These are phyloP conservation scores for Uropetala carovei DNA, from an alignment of 2,888 invertebrate genomes.

Conservation along the genomic window DNA sequence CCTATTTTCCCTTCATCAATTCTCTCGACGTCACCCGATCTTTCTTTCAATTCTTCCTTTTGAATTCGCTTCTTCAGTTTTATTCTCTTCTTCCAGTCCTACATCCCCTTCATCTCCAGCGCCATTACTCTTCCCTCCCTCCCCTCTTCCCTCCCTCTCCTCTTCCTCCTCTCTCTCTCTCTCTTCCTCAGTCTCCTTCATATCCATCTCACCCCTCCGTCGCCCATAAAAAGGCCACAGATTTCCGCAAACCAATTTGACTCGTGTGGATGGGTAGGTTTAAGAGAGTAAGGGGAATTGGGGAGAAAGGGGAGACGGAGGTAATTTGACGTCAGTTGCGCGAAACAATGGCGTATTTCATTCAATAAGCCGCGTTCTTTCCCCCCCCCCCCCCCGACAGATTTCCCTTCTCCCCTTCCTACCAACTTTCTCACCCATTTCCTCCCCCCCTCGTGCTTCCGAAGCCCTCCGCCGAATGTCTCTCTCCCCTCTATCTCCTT, in stretches of 20 bases:
- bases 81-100: neutral
- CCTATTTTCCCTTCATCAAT: no score
- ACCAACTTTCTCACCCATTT: neutral
- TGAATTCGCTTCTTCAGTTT: neutral
- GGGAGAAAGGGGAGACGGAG: neutral
- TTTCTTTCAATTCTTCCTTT: neutral
- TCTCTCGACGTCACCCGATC: neutral
- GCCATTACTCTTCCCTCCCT: neutral
- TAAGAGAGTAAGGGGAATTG: neutral
- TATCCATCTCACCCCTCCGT: conserved; percentile 1
- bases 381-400: neutral
- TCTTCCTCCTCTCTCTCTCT: conserved; percentile 14
- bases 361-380: conserved; percentile 36
- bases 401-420: neutral
- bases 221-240: conserved; percentile 26
- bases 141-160: neutral
- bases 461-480: neutral
- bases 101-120: neutral
- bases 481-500: neutral
- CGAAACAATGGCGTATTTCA: conserved; percentile 66
- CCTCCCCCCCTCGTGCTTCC: neutral
- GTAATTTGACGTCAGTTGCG: conserved; percentile 66
- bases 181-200: neutral
- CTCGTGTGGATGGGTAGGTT: conserved; percentile 50
- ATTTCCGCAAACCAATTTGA: conserved; percentile 53